Evolutionary conservation across 2,888 invertebrate species (phyloP).

Genomic region (Eupithecia subumbrata): DNA sequence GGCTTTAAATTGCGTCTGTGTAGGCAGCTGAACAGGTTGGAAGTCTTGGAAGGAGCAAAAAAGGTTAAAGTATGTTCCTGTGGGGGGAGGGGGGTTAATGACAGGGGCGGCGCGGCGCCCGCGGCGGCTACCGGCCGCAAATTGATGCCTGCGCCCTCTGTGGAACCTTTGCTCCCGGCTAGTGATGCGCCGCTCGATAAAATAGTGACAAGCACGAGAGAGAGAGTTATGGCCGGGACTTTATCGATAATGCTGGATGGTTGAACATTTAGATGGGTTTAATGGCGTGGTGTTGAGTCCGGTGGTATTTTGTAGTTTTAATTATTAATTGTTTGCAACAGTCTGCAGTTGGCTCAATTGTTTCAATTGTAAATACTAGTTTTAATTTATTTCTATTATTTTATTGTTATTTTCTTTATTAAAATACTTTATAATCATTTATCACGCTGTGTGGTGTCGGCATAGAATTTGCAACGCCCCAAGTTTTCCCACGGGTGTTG

Average conservation of each 20-base stretch:
- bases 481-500: too few species aligned
- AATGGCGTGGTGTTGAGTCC: neutral
- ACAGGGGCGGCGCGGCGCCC: constrained; percentile 83
- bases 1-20: constrained; percentile 74
- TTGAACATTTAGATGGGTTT: constrained; percentile 20
- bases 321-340: too few species aligned
- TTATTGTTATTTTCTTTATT: too few species aligned
- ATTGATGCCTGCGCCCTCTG: constrained; percentile 82
- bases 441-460: too few species aligned
- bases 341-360: too few species aligned
- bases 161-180: constrained; percentile 82
- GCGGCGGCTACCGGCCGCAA: constrained; percentile 82
- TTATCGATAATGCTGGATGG: constrained; percentile 34
- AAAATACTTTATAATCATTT: too few species aligned
- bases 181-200: constrained; percentile 80
- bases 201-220: constrained; percentile 67
- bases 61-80: constrained; percentile 81
- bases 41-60: constrained; percentile 81
- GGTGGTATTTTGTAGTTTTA: neutral
- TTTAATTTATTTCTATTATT: too few species aligned
- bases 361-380: too few species aligned
- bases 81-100: constrained; percentile 70
- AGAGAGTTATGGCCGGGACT: constrained; percentile 44
- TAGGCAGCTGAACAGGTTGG: constrained; percentile 81
- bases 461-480: too few species aligned